These are phyloP conservation scores for Trichogramma dendrolimi DNA, from an alignment of 2,888 invertebrate genomes.

Conservation along the genomic window DNA sequence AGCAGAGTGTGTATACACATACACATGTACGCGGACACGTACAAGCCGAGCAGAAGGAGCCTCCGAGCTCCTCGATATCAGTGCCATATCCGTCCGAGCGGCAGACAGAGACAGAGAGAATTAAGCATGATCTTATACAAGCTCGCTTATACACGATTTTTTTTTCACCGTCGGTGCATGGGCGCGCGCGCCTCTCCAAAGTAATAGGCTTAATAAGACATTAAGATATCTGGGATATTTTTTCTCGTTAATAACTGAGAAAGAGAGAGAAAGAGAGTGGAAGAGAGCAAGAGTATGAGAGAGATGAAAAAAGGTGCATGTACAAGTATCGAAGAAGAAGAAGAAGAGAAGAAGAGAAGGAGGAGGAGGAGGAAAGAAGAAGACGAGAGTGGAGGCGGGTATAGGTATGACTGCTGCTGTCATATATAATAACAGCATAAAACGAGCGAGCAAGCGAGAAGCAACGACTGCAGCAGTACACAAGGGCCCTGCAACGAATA, in stretches of 20 bases:
- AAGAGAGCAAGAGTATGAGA: constrained; percentile 10
- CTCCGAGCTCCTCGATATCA: no score
- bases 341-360: constrained; percentile 4
- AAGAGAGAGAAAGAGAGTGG: constrained; percentile 6
- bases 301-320: constrained; percentile 19
- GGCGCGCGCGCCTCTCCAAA: constrained; percentile 11
- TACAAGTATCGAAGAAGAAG: constrained; percentile 6
- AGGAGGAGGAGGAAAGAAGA: constrained; percentile 17
- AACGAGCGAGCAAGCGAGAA: constrained; percentile 44
- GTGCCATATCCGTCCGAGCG: no score
- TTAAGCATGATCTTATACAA: no score
- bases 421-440: constrained; percentile 54
- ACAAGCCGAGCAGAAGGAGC: no score
- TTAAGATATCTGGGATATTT: constrained; percentile 28
- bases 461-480: constrained; percentile 33
- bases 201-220: constrained; percentile 32
- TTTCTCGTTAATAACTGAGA: constrained; percentile 27
- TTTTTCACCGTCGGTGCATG: constrained; percentile 3
- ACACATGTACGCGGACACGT: no score
- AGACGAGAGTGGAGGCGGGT: constrained; percentile 34
- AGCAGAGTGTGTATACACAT: no score
- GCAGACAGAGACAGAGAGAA: no score
- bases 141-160: not conserved
- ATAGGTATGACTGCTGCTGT: constrained; percentile 50
- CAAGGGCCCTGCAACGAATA: constrained; percentile 42